These are phyloP conservation scores for Pelobates fuscus DNA, from an alignment of 2,113 vertebrate species.

Conservation along the genomic window DNA sequence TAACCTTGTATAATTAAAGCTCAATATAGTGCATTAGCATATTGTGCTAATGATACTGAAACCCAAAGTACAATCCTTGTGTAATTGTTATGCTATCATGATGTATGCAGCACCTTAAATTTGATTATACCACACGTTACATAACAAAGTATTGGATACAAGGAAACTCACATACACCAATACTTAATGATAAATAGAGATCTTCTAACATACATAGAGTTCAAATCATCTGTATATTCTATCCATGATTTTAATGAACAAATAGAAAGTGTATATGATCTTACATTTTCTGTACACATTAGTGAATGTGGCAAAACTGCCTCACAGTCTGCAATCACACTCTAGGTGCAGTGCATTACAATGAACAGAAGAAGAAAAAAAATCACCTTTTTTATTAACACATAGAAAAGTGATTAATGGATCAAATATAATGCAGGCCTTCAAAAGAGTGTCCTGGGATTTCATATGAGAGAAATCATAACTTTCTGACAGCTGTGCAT, in stretches of 20 bases:
- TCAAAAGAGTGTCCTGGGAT: neutral
- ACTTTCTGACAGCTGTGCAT: too few species aligned
- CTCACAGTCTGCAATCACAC: neutral
- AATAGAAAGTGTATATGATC: neutral
- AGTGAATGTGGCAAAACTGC: neutral
- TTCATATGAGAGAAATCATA: neutral
- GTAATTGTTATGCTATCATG: too few species aligned
- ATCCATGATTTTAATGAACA: slow-evolving; percentile 4
- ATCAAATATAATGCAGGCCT: slow-evolving; percentile 13
- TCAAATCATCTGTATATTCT: too few species aligned
- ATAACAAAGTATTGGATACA: too few species aligned
- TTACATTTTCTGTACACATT: neutral
- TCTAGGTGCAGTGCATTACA: slow-evolving; percentile 26
- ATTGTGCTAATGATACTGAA: neutral
- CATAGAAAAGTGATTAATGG: slow-evolving; percentile 16
- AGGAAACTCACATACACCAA: too few species aligned
- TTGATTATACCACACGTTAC: too few species aligned
- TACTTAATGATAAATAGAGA: too few species aligned
- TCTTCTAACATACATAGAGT: too few species aligned
- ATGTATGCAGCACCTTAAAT: too few species aligned
- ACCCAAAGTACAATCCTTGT: slow-evolving; percentile 5
- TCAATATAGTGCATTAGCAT: slow-evolving; percentile 29
- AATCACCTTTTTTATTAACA: slow-evolving; percentile 11
- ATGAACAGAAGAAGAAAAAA: slow-evolving; percentile 34
- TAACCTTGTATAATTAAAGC: slow-evolving; percentile 41